Evolutionary conservation across 2,113 vertebrate genomes (phyloP).

Genomic region (Anser cygnoides): DNA sequence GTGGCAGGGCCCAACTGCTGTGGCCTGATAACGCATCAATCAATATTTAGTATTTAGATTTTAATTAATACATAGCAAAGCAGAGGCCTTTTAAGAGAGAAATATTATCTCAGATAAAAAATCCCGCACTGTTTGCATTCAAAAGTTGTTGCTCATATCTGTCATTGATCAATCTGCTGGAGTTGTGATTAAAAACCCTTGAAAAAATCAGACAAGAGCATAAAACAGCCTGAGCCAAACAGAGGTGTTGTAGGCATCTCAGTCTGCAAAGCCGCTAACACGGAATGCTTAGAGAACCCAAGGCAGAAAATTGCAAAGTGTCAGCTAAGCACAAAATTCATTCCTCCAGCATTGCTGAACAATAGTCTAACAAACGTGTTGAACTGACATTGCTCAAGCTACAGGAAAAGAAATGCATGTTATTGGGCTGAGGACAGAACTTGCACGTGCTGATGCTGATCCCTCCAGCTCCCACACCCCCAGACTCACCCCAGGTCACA

Average conservation of each 20-base stretch:
- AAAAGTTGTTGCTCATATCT: conserved; percentile 90
- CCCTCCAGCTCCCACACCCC: not conserved
- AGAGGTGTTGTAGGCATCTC: not conserved
- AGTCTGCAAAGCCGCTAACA: not conserved
- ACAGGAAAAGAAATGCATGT: not conserved
- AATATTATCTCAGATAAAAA: conserved; percentile 98
- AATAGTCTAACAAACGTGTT: not conserved
- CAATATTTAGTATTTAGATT: conserved; percentile 99
- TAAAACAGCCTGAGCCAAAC: conserved; percentile 61
- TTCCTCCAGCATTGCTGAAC: not conserved
- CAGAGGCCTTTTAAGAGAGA: conserved; percentile 88
- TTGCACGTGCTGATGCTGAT: not conserved
- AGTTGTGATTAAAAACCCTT: conserved; percentile 87
- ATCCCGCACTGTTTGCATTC: conserved; percentile 82
- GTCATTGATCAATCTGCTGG: conserved; percentile 89
- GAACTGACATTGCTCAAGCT: not conserved
- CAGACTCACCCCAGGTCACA: not conserved
- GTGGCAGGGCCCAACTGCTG: conserved; percentile 92
- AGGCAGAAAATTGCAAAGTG: fast-evolving
- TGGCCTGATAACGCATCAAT: conserved; percentile 99
- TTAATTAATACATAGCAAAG: conserved; percentile 96
- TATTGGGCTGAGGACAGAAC: not conserved
- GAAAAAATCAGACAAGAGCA: conserved; percentile 80
- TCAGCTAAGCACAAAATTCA: not conserved
- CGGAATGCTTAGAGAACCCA: not conserved